Base-by-base conservation (phyloP, 2,113 vertebrate genomes). In the Pterophyllum scalare region DNA sequence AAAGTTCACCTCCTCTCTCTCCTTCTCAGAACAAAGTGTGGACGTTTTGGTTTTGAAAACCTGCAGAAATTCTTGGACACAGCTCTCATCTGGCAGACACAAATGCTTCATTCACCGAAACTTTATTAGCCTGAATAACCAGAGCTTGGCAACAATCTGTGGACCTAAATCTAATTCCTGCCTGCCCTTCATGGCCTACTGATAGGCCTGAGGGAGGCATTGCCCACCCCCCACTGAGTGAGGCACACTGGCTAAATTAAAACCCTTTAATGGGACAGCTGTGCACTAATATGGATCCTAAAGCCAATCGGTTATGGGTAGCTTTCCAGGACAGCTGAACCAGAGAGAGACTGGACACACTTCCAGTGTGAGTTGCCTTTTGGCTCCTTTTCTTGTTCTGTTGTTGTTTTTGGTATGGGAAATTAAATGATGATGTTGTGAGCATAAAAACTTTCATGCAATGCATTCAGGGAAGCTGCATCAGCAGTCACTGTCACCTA, bases 211-310 rank as follows among this genome's bases (percentile, higher is more conserved):
- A 79, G 65, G 79, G 59, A 54, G 9, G 31, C 46, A 22, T 14
- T 52, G 31, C 31, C n/a, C 1, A 10, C 12, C 49, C 72, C 80
- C 72, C 43, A 24, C 83, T 56, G 77, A 19, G 57, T 15, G 4
- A 64, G 43, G 56, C 70, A 83, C 49, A 24, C 24, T 15, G 33
- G 35, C 26, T 70, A 56, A 17, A 65, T 46, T 67, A 26, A 65
- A 77, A 58, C 75, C 64, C 59, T 74, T 10, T 72, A 82, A 79
- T 79, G 76, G 78, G 57, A 43, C 83, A 11, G 20, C 77, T 40
- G 59, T 59, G 72, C 3, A 52, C 24, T 11, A 14, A 79, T 35
- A 40, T 64, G 3, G 70, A 85, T 65, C 59, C 19, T 8, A 80
- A 40, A 80, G 28, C 2, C 10, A 22, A 64, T 78, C 7, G 20